Evolutionary conservation across 1,140 invertebrate genomes (phyloP), one percentile per base, ranked within the genome.

Genomic region (Orchesella cincta): DNA sequence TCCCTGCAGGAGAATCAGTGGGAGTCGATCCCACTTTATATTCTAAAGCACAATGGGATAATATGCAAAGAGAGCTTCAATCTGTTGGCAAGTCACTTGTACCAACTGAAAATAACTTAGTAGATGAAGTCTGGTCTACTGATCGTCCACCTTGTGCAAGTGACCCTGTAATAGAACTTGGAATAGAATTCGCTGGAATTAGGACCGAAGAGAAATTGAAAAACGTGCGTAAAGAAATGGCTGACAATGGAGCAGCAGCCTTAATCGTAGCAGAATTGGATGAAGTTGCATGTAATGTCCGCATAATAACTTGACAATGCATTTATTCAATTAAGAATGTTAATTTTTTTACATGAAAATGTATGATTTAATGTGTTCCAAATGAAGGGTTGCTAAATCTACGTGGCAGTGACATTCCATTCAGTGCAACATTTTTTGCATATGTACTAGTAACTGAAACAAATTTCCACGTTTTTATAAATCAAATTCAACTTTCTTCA

Each of bases 251-350:
- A 3, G 92, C 90, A 1, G 91, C 94, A 82, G 91, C 93, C 0
- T 89, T 97, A 84, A 88, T 98, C 12, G 87, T 98, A 0, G 96
- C 95, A 0, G 92, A 94, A 1, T 85, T 98, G 39, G 95, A 97
- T 83, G 95, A 98, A 86, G 92, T 97, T 23, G 94, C 95, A 0
- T 98, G 80, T 81, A 75, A 77, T n/a, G 52, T 39, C 35, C 8
- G 1, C 0, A 0, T 31, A 76, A 23, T 28, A 64, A 12, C 28
- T 12, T 71, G 73, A 57, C 28, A n/a, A 1, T 62, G 67, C 51
- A 39, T 39, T 64, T 12, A 77, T 26, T 29, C 16, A 64, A 71
- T n/a, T n/a, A n/a, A n/a, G n/a, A 33, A 0, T 31, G 86, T 87
- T 46, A 81, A 74, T 77, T 81, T n/a, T 39, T 64, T 34, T 54